Conservation (phyloP, 2,113 vertebrate genomes). For the Hirundichthys speculiger region DNA sequence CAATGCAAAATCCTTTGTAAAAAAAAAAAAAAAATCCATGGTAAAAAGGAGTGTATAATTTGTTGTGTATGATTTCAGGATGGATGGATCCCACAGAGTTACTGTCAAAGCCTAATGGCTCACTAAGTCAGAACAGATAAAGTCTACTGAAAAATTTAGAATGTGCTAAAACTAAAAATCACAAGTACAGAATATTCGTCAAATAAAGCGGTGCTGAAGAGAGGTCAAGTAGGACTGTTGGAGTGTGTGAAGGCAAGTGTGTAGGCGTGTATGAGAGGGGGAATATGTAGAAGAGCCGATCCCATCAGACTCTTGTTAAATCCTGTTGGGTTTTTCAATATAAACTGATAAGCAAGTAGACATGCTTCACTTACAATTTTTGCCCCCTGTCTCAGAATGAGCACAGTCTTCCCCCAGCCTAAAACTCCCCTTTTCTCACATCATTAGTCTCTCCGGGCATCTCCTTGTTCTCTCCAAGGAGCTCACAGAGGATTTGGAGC, state of each 20-base stretch:
- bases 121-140: conserved; percentile 46
- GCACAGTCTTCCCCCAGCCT: conserved; percentile 16
- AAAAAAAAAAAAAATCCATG: too few species aligned
- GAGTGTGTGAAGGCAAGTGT: conserved; percentile 45
- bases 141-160: conserved; percentile 58
- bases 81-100: neutral
- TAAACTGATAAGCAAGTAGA: conserved; percentile 38
- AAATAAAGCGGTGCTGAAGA: conserved; percentile 50
- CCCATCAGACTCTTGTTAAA: conserved; percentile 59
- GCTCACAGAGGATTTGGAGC: conserved; percentile 68
- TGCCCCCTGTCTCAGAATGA: conserved; percentile 1
- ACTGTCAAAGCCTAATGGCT: conserved; percentile 33
- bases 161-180: conserved; percentile 52
- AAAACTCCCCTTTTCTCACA: conserved; percentile 50
- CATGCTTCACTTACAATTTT: conserved; percentile 40
- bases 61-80: too few species aligned
- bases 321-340: conserved; percentile 51
- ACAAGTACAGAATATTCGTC: conserved; percentile 44
- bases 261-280: conserved; percentile 55
- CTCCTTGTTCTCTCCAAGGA: conserved; percentile 46
- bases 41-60: too few species aligned
- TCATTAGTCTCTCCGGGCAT: conserved; percentile 55
- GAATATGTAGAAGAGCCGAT: conserved; percentile 48
- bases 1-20: too few species aligned
- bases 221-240: conserved; percentile 53